Base-by-base conservation (phyloP, 2,888 invertebrate genomes). In the Blomia tropicalis region DNA sequence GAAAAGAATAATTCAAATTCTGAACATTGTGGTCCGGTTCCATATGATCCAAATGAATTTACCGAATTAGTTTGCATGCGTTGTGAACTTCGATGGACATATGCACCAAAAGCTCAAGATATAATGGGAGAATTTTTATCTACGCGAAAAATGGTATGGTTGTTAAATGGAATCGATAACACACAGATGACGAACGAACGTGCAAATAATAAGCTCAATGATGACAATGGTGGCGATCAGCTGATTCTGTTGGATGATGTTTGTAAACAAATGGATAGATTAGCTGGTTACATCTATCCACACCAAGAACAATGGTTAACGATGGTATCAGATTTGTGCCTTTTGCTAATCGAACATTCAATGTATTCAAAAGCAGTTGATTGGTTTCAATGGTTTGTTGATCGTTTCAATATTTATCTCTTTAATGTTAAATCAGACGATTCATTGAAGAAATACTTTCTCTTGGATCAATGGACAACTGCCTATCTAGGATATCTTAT, bases 261-360 rank as follows among this genome's bases (percentile, higher is more conserved):
- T 27, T 7, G 51, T n/a, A 7, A 19, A 7, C 51, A n/a, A 47
- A 27, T 47, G 51, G 27, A 47, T 27, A 11, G 7, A 11, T n/a
- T 47, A 27, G 51, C 51, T 47, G 51, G 51, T 14, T 47, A 47
- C 51, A 47, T 47, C 22, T 27, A 47, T 19, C 51, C 7, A 25
- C 7, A 19, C 22, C 7, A 47, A 7, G 27, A 27, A 22, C 51
- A 27, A 22, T 47, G 51, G 51, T 19, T 47, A 7, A 7, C 11
- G 14, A 47, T 47, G 51, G 23, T 47, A 11, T 7, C 51, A 11
- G 51, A 47, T 47, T 14, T 47, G 23, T 47, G 51, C 22, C 7
- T 11, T 7, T n/a, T 14, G 7, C n/a, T 47, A 14, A 11, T 47
- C 14, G 51, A 22, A 7, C 7, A 19, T 14, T 11, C 7, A 19